Percentiles rank a stretch among this genome's conserved stretches.
Conservation (phyloP, 2,888 invertebrate genomes). For the Harpalus rufipes region DNA sequence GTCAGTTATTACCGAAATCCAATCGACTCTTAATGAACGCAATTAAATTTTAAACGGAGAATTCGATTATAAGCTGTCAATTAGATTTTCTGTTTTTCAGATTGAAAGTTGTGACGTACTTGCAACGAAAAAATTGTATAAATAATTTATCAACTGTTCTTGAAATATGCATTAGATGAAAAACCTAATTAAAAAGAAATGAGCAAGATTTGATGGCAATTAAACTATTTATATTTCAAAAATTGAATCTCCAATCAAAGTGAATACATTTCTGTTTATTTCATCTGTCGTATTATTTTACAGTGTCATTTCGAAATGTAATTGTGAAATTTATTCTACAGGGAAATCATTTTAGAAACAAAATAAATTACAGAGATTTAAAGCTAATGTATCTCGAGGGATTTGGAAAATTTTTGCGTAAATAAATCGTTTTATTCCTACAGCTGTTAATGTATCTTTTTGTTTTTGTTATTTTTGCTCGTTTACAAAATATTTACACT, state of each 20-base stretch:
- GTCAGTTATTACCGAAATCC: conserved; percentile 13
- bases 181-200: too few species aligned
- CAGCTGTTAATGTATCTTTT: conserved; percentile 43
- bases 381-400: conserved; percentile 42
- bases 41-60: conserved; percentile 27
- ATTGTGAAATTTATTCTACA: conserved; percentile 49
- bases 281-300: conserved; percentile 36
- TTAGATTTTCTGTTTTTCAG: conserved; percentile 16
- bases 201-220: too few species aligned
- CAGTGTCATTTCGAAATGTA: conserved; percentile 15
- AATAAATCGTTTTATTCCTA: conserved; percentile 33
- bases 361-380: conserved; percentile 58
- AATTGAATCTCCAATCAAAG: not conserved
- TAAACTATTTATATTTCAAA: too few species aligned
- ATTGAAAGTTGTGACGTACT: not conserved
- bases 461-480: conserved; percentile 30
- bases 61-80: conserved; percentile 38
- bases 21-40: conserved; percentile 11
- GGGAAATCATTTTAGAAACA: conserved; percentile 54
- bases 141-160: not conserved
- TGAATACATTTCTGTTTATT: not conserved
- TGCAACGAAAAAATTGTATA: not conserved
- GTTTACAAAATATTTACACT: conserved; percentile 20
- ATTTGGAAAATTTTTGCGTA: conserved; percentile 31
- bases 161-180: too few species aligned